Evolutionary conservation across 1,140 invertebrate species (phyloP).

Genomic region (Amphibalanus amphitrite): DNA sequence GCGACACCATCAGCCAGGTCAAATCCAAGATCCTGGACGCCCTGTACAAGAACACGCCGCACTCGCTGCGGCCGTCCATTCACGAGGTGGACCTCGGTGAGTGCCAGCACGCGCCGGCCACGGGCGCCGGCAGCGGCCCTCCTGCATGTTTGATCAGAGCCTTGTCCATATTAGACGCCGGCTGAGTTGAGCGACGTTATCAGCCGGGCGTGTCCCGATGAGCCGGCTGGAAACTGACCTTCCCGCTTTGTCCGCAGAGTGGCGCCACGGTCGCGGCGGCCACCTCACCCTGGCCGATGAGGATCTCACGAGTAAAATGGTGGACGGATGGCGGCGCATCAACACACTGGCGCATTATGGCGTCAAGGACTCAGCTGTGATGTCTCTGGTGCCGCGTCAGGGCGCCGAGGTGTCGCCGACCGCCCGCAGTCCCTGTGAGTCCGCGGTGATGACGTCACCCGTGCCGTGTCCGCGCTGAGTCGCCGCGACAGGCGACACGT

Average conservation of each 20-base stretch:
- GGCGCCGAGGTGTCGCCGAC: neutral
- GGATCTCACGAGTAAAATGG: conserved; percentile 74
- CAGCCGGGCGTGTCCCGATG: neutral
- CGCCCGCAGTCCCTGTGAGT: neutral
- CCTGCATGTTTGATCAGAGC: neutral
- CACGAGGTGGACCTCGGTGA: conserved; percentile 71
- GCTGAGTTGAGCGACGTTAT: neutral
- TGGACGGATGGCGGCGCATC: conserved; percentile 60
- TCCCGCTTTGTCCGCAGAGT: conserved; percentile 41
- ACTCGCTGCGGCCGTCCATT: conserved; percentile 73
- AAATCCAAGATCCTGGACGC: conserved; percentile 95
- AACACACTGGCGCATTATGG: conserved; percentile 87
- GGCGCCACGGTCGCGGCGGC: conserved; percentile 77
- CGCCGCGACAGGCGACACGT: neutral
- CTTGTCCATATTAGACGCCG: neutral
- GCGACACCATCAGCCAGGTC: conserved; percentile 96
- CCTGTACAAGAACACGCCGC: conserved; percentile 92
- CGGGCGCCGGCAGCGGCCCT: too few species aligned
- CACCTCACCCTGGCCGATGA: conserved; percentile 82
- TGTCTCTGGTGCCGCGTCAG: conserved; percentile 64
- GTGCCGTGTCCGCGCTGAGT: neutral
- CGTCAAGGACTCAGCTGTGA: conserved; percentile 81
- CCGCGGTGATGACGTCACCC: conserved; percentile 13
- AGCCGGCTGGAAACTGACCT: neutral
- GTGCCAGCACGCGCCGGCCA: conserved; percentile 6